A percentile compares a stretch with the other conserved stretches of the same genome.
Conservation (phyloP, 2,888 invertebrate genomes). For the Leptinotarsa haldemani region DNA sequence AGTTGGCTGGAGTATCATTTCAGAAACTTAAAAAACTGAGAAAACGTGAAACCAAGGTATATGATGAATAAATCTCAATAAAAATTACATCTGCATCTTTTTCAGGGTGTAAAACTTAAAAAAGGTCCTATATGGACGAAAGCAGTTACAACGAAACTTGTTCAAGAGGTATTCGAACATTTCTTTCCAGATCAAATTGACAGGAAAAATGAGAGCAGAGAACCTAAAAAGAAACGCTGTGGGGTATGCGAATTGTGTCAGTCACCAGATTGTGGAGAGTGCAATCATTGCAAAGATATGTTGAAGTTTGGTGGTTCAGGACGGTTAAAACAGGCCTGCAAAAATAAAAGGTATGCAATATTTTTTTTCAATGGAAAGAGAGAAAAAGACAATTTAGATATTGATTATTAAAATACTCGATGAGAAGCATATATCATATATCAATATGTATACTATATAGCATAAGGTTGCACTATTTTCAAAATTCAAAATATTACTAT, state of each 20-base stretch:
- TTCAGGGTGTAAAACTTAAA: constrained; percentile 42
- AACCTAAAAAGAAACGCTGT: constrained; percentile 76
- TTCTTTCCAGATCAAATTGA: constrained; percentile 81
- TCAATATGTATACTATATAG: too few relatives aligned
- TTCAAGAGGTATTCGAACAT: constrained; percentile 80
- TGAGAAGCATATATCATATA: too few relatives aligned
- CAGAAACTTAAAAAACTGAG: constrained; percentile 71
- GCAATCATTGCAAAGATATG: constrained; percentile 80
- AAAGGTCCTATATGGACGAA: constrained; percentile 61
- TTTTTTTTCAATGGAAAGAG: too few relatives aligned
- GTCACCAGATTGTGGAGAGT: constrained; percentile 81
- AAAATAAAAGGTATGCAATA: constrained; percentile 54
- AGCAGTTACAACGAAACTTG: constrained; percentile 84
- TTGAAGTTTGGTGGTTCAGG: constrained; percentile 82
- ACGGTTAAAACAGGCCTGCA: constrained; percentile 69
- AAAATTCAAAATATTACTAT: too few relatives aligned
- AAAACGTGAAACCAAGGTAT: constrained; percentile 67
- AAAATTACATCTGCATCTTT: constrained; percentile 7
- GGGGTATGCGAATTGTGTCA: constrained; percentile 85
- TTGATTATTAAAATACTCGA: too few relatives aligned
- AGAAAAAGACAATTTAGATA: too few relatives aligned
- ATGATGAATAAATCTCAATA: not conserved
- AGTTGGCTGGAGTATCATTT: constrained; percentile 80
- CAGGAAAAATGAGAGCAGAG: constrained; percentile 65
- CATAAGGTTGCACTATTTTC: too few relatives aligned